Conservation (phyloP, 2,888 invertebrate species). For the Drosophila imparisetae region DNA sequence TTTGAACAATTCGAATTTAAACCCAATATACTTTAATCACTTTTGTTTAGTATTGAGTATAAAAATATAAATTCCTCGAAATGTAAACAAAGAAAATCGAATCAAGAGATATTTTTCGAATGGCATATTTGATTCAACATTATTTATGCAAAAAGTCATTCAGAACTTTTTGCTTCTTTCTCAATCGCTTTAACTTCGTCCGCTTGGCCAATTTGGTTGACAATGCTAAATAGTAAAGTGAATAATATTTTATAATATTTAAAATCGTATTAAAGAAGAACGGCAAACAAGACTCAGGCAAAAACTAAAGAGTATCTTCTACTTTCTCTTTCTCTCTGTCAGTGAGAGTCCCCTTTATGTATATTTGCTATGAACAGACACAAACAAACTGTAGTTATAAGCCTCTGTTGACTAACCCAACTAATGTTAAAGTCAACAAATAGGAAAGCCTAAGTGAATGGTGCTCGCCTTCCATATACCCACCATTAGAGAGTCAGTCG, state of each 20-base stretch:
- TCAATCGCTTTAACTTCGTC: not conserved
- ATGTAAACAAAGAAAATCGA: not conserved
- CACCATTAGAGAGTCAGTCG: not conserved
- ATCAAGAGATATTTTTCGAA: not conserved
- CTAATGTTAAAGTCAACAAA: slow-evolving; percentile 38
- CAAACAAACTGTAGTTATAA: slow-evolving; percentile 19
- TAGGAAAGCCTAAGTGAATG: not conserved
- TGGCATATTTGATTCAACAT: slow-evolving; percentile 1
- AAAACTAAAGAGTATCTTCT: not conserved
- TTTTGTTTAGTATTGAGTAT: not conserved
- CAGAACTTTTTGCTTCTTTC: not conserved
- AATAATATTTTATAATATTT: not conserved
- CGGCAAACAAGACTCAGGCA: slow-evolving; percentile 1
- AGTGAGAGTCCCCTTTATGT: not conserved
- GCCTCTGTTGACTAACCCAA: slow-evolving; percentile 18
- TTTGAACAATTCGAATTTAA: not conserved
- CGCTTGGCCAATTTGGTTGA: not conserved
- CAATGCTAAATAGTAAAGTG: not conserved
- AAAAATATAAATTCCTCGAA: not conserved
- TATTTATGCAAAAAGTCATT: not conserved
- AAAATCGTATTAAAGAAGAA: not conserved
- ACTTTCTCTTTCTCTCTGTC: not conserved
- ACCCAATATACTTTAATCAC: not conserved
- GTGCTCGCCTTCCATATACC: slow-evolving; percentile 9
- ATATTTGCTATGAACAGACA: slow-evolving; percentile 10